phyloP scores from a whole-genome alignment of 2,113 vertebrate species.

The Camelus bactrianus region DNA sequence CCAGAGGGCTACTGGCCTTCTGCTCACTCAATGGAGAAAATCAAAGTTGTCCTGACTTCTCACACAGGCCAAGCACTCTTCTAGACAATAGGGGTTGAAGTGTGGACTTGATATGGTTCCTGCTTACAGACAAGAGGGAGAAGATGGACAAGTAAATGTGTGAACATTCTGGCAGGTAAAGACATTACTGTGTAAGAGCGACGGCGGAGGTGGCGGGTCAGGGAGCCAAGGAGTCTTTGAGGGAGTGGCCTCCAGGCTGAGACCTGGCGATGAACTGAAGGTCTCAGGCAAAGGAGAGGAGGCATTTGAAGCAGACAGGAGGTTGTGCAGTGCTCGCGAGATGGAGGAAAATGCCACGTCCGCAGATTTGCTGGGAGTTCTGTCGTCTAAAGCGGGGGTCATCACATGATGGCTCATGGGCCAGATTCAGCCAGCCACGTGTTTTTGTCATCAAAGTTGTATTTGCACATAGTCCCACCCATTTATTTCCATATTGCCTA shows the following conservation, averaged over 20 bases:
- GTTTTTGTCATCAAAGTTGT: constrained; percentile 22
- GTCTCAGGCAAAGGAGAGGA: not conserved
- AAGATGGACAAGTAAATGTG: not conserved
- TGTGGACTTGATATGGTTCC: not conserved
- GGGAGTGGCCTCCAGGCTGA: not conserved
- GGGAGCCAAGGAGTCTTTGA: not conserved
- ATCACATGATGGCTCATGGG: not conserved
- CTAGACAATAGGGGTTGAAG: not conserved
- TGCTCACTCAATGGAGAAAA: not conserved
- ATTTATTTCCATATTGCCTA: not conserved
- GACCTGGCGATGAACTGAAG: not conserved
- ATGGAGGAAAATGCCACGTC: not conserved
- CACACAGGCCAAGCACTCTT: not conserved
- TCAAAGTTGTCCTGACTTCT: not conserved
- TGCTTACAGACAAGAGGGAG: not conserved
- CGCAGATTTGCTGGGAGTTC: not conserved
- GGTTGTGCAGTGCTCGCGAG: not conserved
- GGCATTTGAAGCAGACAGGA: not conserved
- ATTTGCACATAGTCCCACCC: not conserved
- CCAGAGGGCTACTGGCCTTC: not conserved
- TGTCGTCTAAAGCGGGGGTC: not conserved
- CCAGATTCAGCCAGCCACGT: not conserved
- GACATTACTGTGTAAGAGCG: not conserved
- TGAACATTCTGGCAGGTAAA: not conserved
- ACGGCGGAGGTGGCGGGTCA: not conserved